These are phyloP conservation scores for Achroia grisella DNA, from an alignment of 1,140 invertebrate species.

Conservation along the genomic window DNA sequence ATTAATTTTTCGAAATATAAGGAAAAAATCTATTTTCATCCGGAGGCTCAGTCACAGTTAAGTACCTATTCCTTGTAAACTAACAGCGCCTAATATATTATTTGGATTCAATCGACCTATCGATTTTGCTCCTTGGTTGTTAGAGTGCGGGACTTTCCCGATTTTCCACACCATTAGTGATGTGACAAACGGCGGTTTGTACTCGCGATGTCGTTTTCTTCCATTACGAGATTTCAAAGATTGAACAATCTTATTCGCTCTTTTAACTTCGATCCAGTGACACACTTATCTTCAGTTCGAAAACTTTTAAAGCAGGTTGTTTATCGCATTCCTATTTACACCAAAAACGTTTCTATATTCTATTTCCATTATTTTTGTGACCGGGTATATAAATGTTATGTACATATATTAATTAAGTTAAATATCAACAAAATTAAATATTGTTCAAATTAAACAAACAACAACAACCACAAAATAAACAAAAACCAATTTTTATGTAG, in stretches of 20 bases:
- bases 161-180: slow-evolving; percentile 59
- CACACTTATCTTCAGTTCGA: slow-evolving; percentile 21
- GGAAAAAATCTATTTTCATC: not conserved
- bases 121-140: slow-evolving; percentile 27
- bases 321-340: slow-evolving; percentile 4
- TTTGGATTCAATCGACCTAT: slow-evolving; percentile 27
- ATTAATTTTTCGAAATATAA: too few species aligned
- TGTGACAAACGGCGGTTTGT: slow-evolving; percentile 60
- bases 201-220: slow-evolving; percentile 55
- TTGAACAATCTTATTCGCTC: slow-evolving; percentile 41
- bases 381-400: too few species aligned
- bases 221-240: slow-evolving; percentile 49
- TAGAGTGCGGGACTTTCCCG: slow-evolving; percentile 43
- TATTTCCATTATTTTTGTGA: too few species aligned
- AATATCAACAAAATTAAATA: too few species aligned
- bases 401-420: too few species aligned
- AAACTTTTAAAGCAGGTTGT: slow-evolving; percentile 9
- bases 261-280: slow-evolving; percentile 29
- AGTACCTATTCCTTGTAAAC: not conserved
- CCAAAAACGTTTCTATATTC: not conserved
- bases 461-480: too few species aligned
- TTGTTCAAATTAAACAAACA: too few species aligned
- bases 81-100: slow-evolving; percentile 19
- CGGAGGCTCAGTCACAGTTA: not conserved
- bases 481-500: too few species aligned